Evolutionary conservation across 2,797 vertebrate species (phyloP), one percentile per base, ranked within the genome.

Genomic region (Remorina albescens): DNA sequence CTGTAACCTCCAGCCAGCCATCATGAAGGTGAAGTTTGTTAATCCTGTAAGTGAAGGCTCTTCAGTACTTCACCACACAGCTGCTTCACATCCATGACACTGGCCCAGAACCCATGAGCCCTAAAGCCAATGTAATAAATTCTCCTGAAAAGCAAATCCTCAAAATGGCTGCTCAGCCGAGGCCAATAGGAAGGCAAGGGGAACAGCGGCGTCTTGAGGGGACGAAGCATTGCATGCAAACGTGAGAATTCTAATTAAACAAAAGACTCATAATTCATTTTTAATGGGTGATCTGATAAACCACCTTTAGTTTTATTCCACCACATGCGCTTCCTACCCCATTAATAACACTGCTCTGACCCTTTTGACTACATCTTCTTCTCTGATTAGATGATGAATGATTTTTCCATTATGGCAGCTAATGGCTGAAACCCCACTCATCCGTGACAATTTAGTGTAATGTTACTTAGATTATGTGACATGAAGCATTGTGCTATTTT

Each of bases 181-280:
- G 83, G 85, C 71, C 42, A 2, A 66, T 50, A 83, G 86, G 75
- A 26, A 83, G 80, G 90, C 88, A 82, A 90, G 87, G 90, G 80
- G 82, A 93, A 91, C 91, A 92, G 92, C 88, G 82, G 81, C 60
- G 88, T 93, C 91, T 94, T 89, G 88, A 92, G 87, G 87, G 91
- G 89, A 93, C 86, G 82, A 91, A 91, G 89, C 90, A 93, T 92
- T 78, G 42, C 90, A 91, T 86, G 90, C 81, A 89, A 87, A 93
- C 87, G 88, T 91, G 90, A 93, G 88, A 92, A 90, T 65, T 93
- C 91, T 92, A 92, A 93, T 93, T 91, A 82, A 83, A 87, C 41
- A 78, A 63, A 77, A 78, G 19, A 65, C 28, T 44, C 58, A 6
- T 70, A 44, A 69, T 76, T 82, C 65, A 53, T 60, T 74, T 76